Conservation (phyloP, 2,888 invertebrate genomes). For the Apodemia mormo region DNA sequence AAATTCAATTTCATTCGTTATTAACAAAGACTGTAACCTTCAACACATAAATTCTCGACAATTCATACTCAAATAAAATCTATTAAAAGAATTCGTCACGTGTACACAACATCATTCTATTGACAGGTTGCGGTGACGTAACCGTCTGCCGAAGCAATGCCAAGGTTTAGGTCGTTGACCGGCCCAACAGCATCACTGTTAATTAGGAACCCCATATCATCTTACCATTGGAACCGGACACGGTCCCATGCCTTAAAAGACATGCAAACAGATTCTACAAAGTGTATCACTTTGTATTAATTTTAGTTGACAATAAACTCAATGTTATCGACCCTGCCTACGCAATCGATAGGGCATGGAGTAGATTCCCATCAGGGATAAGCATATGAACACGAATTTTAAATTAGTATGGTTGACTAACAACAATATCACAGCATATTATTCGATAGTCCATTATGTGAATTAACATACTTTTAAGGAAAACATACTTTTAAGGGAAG, state of each 20-base stretch:
- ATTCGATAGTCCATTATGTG: too few species aligned
- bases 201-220: conserved; percentile 50
- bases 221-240: conserved; percentile 17
- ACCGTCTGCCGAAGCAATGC: conserved; percentile 49
- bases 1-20: not conserved
- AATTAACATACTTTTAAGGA: too few species aligned
- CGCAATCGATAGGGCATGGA: too few species aligned
- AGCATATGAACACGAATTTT: too few species aligned
- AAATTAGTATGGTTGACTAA: too few species aligned
- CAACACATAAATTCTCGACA: not conserved
- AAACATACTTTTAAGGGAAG: too few species aligned
- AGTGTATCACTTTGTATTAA: conserved; percentile 23
- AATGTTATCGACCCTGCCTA: too few species aligned
- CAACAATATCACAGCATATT: too few species aligned
- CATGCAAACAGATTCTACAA: conserved; percentile 1
- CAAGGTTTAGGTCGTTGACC: conserved; percentile 66
- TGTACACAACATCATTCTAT: conserved; percentile 40
- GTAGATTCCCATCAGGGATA: too few species aligned
- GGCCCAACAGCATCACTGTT: conserved; percentile 41
- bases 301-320: not conserved
- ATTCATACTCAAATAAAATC: conserved; percentile 24
- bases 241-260: not conserved
- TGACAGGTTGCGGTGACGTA: conserved; percentile 41
- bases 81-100: conserved; percentile 31
- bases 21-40: not conserved